These are phyloP conservation scores for Pseudoatta argentina DNA, from an alignment of 1,140 invertebrate species.

Conservation along the genomic window DNA sequence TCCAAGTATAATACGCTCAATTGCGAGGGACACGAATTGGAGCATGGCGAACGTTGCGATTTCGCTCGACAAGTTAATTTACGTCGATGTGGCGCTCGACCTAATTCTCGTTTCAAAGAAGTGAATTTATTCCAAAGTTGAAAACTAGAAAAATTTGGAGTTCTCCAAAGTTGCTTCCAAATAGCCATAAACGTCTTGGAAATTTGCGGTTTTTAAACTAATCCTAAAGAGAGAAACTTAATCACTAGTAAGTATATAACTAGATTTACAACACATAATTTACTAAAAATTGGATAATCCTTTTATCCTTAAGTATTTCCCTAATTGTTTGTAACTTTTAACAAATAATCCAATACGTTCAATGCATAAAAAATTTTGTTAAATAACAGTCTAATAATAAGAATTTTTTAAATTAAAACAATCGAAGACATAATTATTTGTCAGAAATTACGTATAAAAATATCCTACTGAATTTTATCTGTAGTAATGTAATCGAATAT, in stretches of 20 bases:
- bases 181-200: no score
- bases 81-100: neutral
- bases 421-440: neutral
- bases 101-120: neutral
- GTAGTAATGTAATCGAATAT: neutral
- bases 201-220: neutral
- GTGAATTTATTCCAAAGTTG: neutral
- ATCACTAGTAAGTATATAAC: neutral
- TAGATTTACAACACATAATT: constrained; percentile 4
- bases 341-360: neutral
- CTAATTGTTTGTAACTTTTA: neutral
- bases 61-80: neutral
- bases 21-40: neutral
- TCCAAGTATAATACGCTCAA: neutral
- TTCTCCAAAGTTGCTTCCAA: neutral
- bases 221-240: neutral
- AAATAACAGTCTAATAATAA: neutral
- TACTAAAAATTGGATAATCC: neutral
- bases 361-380: neutral
- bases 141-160: neutral
- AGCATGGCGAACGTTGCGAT: neutral
- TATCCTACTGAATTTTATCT: neutral
- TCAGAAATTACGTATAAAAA: neutral
- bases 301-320: neutral
- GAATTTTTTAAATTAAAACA: neutral